A percentile compares a stretch with the other conserved stretches of the same genome.
phyloP scores from a whole-genome alignment of 2,113 vertebrate genomes.

The Hyaena hyaena region DNA sequence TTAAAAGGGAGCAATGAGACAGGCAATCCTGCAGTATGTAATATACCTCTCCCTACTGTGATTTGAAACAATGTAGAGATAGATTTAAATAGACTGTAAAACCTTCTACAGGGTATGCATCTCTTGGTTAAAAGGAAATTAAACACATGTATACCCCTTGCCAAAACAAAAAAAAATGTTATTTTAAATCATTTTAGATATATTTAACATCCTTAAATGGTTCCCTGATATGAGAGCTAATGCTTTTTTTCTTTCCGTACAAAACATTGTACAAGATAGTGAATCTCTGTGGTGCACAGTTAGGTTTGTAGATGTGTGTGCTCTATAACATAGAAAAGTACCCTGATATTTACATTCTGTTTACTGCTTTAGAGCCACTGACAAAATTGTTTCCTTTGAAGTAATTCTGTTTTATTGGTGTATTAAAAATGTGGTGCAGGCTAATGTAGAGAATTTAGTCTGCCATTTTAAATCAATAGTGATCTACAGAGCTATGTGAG shows the following conservation, averaged over 20 bases:
- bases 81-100: not conserved
- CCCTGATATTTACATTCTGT: not conserved
- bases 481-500: constrained; percentile 32
- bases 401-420: constrained; percentile 61
- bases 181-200: not conserved
- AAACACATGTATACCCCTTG: not conserved
- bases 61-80: not conserved
- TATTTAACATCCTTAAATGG: not conserved
- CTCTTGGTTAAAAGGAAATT: not conserved
- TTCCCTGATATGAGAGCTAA: not conserved
- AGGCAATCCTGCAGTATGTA: not conserved
- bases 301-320: constrained; percentile 3
- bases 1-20: not conserved
- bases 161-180: not conserved
- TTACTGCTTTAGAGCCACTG: constrained; percentile 50
- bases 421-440: constrained; percentile 68
- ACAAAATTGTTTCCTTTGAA: constrained; percentile 63
- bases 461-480: constrained; percentile 73
- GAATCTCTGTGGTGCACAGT: not conserved
- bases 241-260: not conserved
- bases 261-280: not conserved
- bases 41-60: not conserved
- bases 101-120: not conserved
- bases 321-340: not conserved
- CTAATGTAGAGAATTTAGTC: constrained; percentile 71